Conservation (phyloP, 2,113 vertebrate genomes). For the Phalacrocorax pelagicus region DNA sequence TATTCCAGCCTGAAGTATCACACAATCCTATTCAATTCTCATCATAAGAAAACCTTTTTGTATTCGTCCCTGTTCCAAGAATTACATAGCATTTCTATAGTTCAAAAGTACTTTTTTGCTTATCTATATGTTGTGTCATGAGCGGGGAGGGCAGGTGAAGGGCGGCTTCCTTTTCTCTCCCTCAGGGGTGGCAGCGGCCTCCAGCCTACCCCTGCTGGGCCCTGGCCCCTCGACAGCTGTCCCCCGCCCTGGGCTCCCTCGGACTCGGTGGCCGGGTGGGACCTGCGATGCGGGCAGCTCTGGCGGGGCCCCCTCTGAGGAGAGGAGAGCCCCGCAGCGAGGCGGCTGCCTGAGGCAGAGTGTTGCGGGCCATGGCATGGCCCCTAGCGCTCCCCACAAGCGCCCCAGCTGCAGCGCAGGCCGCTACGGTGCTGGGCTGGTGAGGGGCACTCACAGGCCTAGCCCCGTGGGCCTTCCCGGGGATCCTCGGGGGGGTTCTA, state of each 20-base stretch:
- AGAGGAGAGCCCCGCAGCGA: too few species aligned
- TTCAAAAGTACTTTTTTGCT: background rate
- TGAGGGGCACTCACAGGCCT: background rate
- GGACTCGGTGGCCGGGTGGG: too few species aligned
- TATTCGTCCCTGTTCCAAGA: background rate
- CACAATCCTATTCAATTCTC: background rate
- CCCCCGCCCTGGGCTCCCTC: too few species aligned
- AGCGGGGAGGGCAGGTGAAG: too few species aligned
- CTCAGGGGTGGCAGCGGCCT: too few species aligned
- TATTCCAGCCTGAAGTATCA: background rate
- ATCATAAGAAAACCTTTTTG: background rate
- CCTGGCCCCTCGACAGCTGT: too few species aligned
- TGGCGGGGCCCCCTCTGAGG: too few species aligned
- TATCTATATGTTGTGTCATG: background rate
- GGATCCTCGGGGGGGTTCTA: background rate
- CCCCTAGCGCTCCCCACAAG: background rate
- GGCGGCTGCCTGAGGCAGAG: too few species aligned
- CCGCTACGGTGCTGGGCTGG: background rate
- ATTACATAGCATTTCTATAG: background rate
- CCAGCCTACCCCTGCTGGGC: too few species aligned
- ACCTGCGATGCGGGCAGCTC: too few species aligned
- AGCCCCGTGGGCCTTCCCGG: background rate
- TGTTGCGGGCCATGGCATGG: too few species aligned
- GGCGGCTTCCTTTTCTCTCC: too few species aligned
- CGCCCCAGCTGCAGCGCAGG: background rate